Base-by-base conservation (phyloP, 2,797 vertebrate species). In the Steatocranus sp. region DNA sequence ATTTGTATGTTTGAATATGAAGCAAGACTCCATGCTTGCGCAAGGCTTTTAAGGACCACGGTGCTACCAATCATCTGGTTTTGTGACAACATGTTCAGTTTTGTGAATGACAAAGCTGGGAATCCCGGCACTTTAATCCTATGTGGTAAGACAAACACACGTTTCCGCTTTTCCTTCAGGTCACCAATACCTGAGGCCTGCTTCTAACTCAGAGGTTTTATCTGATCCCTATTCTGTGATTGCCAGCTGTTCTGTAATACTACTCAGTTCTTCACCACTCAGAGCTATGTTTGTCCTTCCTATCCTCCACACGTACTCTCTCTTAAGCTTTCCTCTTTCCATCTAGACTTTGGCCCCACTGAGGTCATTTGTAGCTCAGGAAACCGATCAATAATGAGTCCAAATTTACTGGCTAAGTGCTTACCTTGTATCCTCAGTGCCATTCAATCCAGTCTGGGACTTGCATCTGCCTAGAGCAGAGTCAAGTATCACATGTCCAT, bases 371-470 rank as follows among this genome's bases (percentile, higher is more conserved):
- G 81, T 68, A 91, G 88, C 91, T 85, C 87, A 80, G 89, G 87
- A 87, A 89, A 81, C 32, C 15, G 89, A 94, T 96, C 95, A 66
- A 95, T 96, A 93, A 90, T 83, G 83, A 89, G 92, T 94, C 95
- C 91, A 89, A 48, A 94, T 95, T 91, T 91, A 94, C 93, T 93
- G 91, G 91, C 91, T 94, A 90, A 95, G 92, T 91, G 94, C 95
- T 96, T 94, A 96, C 96, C 95, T 95, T 86, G 93, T 92, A 91
- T 93, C 92, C 91, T 96, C 93, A 89, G 88, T 92, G 95, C 95
- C 94, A 96, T 95, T 92, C 95, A 95, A 94, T 95, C 94, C 93
- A 93, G 91, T 85, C 91, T 88, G 86, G 93, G 91, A 89, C 90
- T 90, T 83, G 66, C 86, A 92, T 94, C 92, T 91, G 92, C 79